These are phyloP conservation scores for Torymus auratus DNA, from an alignment of 2,888 invertebrate species.

Conservation along the genomic window DNA sequence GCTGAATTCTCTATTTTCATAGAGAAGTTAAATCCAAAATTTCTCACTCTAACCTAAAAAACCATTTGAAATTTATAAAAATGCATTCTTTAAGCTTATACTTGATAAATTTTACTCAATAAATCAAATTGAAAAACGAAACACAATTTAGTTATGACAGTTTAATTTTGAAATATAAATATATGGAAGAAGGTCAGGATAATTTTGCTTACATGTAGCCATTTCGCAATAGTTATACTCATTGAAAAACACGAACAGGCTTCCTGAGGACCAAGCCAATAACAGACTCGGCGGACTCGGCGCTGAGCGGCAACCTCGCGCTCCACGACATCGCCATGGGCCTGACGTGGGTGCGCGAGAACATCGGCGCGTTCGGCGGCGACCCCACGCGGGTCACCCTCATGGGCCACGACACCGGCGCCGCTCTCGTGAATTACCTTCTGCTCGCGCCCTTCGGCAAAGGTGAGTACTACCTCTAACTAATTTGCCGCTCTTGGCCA, in stretches of 20 bases:
- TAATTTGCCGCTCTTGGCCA: neutral
- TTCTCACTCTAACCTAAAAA: too few relatives aligned
- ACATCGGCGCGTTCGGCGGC: slow-evolving; percentile 93
- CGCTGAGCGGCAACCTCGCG: slow-evolving; percentile 83
- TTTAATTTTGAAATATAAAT: too few relatives aligned
- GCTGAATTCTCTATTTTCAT: too few relatives aligned
- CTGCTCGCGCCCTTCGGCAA: slow-evolving; percentile 88
- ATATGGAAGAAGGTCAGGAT: too few relatives aligned
- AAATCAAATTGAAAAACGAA: too few relatives aligned
- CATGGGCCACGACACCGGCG: slow-evolving; percentile 91
- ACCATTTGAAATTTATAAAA: too few relatives aligned
- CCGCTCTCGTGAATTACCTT: slow-evolving; percentile 89
- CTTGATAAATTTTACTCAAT: too few relatives aligned
- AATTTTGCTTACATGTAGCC: too few relatives aligned
- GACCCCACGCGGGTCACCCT: slow-evolving; percentile 89
- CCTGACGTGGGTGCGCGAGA: slow-evolving; percentile 89
- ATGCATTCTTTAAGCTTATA: too few relatives aligned
- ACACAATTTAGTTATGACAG: too few relatives aligned
- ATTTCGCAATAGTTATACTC: too few relatives aligned
- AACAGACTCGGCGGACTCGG: slow-evolving; percentile 72
- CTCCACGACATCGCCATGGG: slow-evolving; percentile 89
- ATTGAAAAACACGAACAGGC: slow-evolving; percentile 72
- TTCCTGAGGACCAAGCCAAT: slow-evolving; percentile 79
- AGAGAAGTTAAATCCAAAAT: too few relatives aligned
- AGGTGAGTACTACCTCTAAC: slow-evolving; percentile 76